A percentile compares a stretch with the other conserved stretches of the same genome.
Conservation (phyloP, 2,113 vertebrate genomes). For the Gasterosteus aculeatus region DNA sequence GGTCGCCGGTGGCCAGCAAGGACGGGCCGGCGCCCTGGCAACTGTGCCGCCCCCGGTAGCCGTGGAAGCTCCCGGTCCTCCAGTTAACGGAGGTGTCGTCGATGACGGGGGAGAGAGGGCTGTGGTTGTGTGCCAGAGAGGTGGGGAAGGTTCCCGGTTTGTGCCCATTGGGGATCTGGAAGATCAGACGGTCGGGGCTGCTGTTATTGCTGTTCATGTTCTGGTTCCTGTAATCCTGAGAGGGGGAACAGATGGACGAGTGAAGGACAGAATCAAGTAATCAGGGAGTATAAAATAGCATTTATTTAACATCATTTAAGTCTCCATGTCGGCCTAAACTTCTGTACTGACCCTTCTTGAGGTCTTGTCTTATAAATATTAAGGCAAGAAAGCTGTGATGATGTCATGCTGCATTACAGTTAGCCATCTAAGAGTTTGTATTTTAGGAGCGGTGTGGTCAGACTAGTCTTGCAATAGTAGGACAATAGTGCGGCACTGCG, state of each 20-base stretch:
- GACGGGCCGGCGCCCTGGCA: not conserved
- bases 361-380: not conserved
- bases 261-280: not conserved
- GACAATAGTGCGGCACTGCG: too few species aligned
- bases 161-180: constrained; percentile 85
- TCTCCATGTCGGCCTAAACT: not conserved
- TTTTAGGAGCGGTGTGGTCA: too few species aligned
- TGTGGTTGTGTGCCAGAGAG: constrained; percentile 76
- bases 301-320: not conserved
- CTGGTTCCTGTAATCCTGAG: constrained; percentile 62
- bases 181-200: constrained; percentile 71
- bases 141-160: constrained; percentile 90
- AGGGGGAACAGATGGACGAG: not conserved
- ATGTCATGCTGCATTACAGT: too few species aligned
- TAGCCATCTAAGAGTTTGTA: too few species aligned
- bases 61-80: constrained; percentile 89
- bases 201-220: constrained; percentile 62
- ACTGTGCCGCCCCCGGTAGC: constrained; percentile 70
- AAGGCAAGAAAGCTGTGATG: not conserved
- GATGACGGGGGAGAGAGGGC: constrained; percentile 37
- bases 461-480: too few species aligned
- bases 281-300: not conserved
- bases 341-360: too few species aligned
- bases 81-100: constrained; percentile 83
- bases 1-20: not conserved